Percentiles rank a stretch among this genome's conserved stretches.
These are phyloP conservation scores for Pollenia griseotomentosa DNA, from an alignment of 2,888 invertebrate species.

Conservation along the genomic window DNA sequence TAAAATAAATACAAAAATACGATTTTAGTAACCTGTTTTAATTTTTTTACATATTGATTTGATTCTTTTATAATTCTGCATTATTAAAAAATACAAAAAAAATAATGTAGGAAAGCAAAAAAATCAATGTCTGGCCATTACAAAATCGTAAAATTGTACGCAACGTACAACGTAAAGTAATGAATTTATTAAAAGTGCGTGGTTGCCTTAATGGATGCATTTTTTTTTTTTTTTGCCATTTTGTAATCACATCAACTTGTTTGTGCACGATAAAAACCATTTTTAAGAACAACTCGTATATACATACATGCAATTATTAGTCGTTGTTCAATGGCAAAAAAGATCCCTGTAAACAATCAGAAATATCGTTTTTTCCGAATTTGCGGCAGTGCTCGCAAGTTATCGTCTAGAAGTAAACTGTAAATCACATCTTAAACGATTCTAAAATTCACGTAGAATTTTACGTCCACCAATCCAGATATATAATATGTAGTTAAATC, in stretches of 20 bases:
- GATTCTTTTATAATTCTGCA: conserved; percentile 27
- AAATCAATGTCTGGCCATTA: conserved; percentile 77
- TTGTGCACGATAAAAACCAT: conserved; percentile 1
- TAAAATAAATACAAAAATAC: background rate
- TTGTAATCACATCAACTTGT: conserved; percentile 63
- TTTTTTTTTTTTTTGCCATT: conserved; percentile 29
- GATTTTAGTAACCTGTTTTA: background rate
- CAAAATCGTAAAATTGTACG: conserved; percentile 79
- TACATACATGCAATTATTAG: conserved; percentile 36
- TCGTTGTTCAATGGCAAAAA: conserved; percentile 3
- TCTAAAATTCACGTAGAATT: too few relatives aligned
- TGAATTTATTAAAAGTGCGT: conserved; percentile 33
- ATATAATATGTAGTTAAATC: too few relatives aligned
- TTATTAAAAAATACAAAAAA: conserved; percentile 28
- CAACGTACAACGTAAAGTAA: conserved; percentile 46
- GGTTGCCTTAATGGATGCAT: conserved; percentile 40
- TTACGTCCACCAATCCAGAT: too few relatives aligned
- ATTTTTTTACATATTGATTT: background rate
- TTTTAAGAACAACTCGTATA: background rate
- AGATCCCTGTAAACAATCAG: too few relatives aligned
- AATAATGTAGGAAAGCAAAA: conserved; percentile 15
- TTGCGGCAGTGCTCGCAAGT: too few relatives aligned
- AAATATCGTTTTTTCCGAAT: too few relatives aligned
- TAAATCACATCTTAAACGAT: too few relatives aligned
- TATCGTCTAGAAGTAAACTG: too few relatives aligned